Evolutionary conservation across 2,113 vertebrate genomes (phyloP), one percentile per base, ranked within the genome.

Genomic region (Myiagra hebetior): DNA sequence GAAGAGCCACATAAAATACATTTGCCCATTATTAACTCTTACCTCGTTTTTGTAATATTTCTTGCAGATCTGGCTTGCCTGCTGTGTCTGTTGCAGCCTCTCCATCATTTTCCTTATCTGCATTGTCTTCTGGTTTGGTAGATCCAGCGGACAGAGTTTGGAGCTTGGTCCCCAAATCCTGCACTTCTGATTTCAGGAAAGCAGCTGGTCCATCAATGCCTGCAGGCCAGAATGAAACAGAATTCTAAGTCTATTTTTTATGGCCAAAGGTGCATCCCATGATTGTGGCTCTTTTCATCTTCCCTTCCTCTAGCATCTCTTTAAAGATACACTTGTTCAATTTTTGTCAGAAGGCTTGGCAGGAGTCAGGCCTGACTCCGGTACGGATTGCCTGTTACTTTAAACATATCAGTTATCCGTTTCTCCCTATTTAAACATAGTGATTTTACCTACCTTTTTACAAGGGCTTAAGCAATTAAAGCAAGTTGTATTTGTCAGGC

Each of bases 121-220:
- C 67, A n/a, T 92, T 97, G 27, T 98, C 98, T 50, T 98, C 96
- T 19, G 96, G 39, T 39, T 97, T 95, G 16, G 97, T 94, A 89
- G 98, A 98, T 93, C 97, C 98, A 64, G 98, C 97, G 10, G 98
- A 98, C 17, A 98, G 96, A 60, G 98, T 97, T 23, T 98, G 98
- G 65, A 98, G 94, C 89, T 98, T 98, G 52, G 78, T 96, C 49
- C 97, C 98, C 64, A 97, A 53, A 80, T 99, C 98, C 12, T 98
- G 97, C 50, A 97, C 75, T 60, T 99, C 99, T 11, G 98, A 93
- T 77, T 97, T 98, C 83, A 99, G 91, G 85, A 98, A 98, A 17
- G 98, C 98, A 69, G 98, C 99, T 14, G 99, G 99, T 19, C 99
- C 99, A 42, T 99, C 99, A 42, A 99, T 99, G 68, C 99, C 99